A percentile compares a stretch with the other conserved stretches of the same genome.
These are phyloP conservation scores for Drosophila saltans DNA, from an alignment of 1,140 invertebrate genomes.

Conservation along the genomic window DNA sequence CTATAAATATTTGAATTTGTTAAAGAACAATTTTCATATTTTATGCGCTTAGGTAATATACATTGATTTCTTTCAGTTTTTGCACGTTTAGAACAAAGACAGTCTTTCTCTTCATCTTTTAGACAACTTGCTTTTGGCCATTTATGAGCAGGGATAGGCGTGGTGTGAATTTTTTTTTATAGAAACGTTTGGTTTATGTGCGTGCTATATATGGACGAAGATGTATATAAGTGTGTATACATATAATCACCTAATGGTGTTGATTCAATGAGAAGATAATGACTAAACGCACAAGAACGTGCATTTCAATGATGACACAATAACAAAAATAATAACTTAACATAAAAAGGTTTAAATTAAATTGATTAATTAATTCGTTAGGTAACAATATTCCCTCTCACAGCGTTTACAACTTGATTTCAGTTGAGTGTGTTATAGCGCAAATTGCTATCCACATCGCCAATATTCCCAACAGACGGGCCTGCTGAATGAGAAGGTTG, in stretches of 20 bases:
- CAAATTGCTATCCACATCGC: conserved; percentile 77
- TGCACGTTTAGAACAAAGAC: conserved; percentile 69
- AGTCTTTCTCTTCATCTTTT: conserved; percentile 57
- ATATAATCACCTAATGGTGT: neutral
- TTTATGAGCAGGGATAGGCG: conserved; percentile 56
- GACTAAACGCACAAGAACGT: conserved; percentile 49
- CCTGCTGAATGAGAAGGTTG: conserved; percentile 39
- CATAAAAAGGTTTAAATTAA: conserved; percentile 51
- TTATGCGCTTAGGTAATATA: neutral
- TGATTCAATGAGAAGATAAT: conserved; percentile 52
- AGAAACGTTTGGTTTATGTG: conserved; percentile 30
- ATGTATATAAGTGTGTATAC: conserved; percentile 13
- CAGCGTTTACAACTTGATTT: conserved; percentile 11
- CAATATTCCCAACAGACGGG: conserved; percentile 57
- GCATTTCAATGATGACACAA: conserved; percentile 41
- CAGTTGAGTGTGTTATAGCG: conserved; percentile 78
- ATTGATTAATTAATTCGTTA: conserved; percentile 62
- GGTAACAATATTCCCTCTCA: conserved; percentile 55
- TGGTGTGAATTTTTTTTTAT: conserved; percentile 22
- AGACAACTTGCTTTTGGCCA: conserved; percentile 61
- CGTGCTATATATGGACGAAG: conserved; percentile 15
- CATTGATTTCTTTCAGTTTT: conserved; percentile 33
- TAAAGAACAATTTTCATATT: neutral
- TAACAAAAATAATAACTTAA: conserved; percentile 62
- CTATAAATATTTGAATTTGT: conserved; percentile 38